Evolutionary conservation across 2,797 vertebrate genomes (phyloP), one percentile per base, ranked within the genome.

Genomic region (Enoplosus armatus): DNA sequence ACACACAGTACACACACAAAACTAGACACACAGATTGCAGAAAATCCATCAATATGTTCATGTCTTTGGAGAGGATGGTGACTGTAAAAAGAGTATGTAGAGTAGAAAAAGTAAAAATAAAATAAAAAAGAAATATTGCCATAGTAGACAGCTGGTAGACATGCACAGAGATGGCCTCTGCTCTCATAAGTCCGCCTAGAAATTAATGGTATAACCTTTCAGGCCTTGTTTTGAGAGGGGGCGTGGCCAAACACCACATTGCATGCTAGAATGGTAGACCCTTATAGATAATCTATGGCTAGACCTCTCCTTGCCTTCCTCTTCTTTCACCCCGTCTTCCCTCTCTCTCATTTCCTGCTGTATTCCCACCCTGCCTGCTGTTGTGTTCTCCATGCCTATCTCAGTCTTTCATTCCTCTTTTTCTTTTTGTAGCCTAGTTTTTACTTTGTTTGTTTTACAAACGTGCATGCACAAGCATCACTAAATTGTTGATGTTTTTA

Each of bases 391-490:
- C 92, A 95, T 92, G 86, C 85, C 88, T 85, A 89, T 94, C 90
- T 93, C 89, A 90, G 91, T 93, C 85, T 87, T 82, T 94, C 93
- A 91, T 91, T 90, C 84, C 88, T 91, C 79, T 86, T 88, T 87
- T 90, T 85, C n/a, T 90, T 91, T 92, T 94, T 85, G 89, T 95
- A 93, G 91, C 88, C 90, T 93, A 91, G 88, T 93, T 93, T 92
- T 88, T 75, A 73, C 80, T 91, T 97, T 97, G 96, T 96, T 97
- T 86, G 97, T 97, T 98, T 97, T 92, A 97, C 97, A 96, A 97
- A 96, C 96, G 97, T 99, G 98, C 98, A 99, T 99, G 98, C 97
- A 96, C 97, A 97, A 96, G 94, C 97, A 99, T 99, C 98, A 98
- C 97, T 97, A 96, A 98, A 97, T 96, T 97, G 98, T 98, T 98